Conservation (phyloP, 2,888 invertebrate genomes). For the Coelopa pilipes region DNA sequence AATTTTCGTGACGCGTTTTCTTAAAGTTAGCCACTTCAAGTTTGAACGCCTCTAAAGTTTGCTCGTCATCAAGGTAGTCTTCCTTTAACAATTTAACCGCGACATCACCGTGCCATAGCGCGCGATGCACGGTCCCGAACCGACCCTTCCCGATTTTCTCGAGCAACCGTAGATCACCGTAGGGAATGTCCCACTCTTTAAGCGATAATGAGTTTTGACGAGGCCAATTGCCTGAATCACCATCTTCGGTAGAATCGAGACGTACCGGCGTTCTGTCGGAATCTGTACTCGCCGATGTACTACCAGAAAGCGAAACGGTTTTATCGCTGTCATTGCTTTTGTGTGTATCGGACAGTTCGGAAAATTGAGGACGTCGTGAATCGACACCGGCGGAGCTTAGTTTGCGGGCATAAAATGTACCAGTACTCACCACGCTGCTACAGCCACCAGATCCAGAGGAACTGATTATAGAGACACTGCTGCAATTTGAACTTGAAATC, state of each 20-base stretch:
- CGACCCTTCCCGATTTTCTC: slow-evolving; percentile 91
- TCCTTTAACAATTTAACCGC: slow-evolving; percentile 96
- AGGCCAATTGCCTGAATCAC: slow-evolving; percentile 78
- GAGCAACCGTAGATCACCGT: slow-evolving; percentile 87
- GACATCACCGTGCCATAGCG: slow-evolving; percentile 98
- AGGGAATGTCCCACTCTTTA: slow-evolving; percentile 99
- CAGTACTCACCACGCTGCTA: slow-evolving; percentile 50
- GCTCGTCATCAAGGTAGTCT: slow-evolving; percentile 87
- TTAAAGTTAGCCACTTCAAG: slow-evolving; percentile 95
- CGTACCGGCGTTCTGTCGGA: slow-evolving; percentile 84
- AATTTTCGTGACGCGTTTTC: slow-evolving; percentile 97
- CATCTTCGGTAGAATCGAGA: slow-evolving; percentile 82
- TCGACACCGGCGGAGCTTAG: slow-evolving; percentile 63
- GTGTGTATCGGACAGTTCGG: slow-evolving; percentile 69
- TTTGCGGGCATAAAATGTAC: slow-evolving; percentile 68
- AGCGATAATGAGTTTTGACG: slow-evolving; percentile 87
- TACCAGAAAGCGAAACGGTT: slow-evolving; percentile 78
- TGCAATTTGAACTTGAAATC: slow-evolving; percentile 44
- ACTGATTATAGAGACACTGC: slow-evolving; percentile 41
- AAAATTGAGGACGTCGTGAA: slow-evolving; percentile 56
- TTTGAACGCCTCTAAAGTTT: slow-evolving; percentile 93
- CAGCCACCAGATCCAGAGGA: slow-evolving; percentile 13
- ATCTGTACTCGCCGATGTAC: slow-evolving; percentile 78
- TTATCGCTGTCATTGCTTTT: slow-evolving; percentile 77
- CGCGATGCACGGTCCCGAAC: slow-evolving; percentile 94